Evolutionary conservation across 2,888 invertebrate species (phyloP), one percentile per base, ranked within the genome.

Genomic region (Drosophila helvetica): DNA sequence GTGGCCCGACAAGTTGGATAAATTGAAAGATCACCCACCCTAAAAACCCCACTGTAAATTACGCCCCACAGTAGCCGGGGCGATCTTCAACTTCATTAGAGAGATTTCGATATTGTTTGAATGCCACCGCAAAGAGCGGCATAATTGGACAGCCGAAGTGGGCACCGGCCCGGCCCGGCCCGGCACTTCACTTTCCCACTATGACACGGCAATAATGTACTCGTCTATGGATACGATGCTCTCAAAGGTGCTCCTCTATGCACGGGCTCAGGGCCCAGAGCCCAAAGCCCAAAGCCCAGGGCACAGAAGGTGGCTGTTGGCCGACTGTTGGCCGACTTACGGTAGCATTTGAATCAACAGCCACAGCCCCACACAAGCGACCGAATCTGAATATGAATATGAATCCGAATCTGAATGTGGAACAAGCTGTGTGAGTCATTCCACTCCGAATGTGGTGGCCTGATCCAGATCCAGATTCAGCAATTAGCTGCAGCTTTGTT

Each of bases 61-160:
- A 90, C 76, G 85, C 88, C 79, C 25, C 89, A 86, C 90, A 90
- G 90, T 90, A 90, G 90, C 90, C 66, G 77, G 43, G 83, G 72
- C 81, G 86, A 90, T 90, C 90, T 89, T 90, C 90, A 90, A 88
- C 90, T 90, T 90, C 90, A 90, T 90, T 89, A 81, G 81, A 90
- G 89, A 80, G 78, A 83, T 86, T 89, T 85, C 80, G 84, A 89
- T 82, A 86, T 88, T 84, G 83, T 88, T 90, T 88, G 89, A 86
- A 89, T 86, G 86, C 88, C 85, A 85, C 84, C 75, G 85, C 77
- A 76, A 61, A 63, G 67, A 64, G 71, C 63, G 74, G 72, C 66
- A 83, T 86, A 83, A 83, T 83, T 88, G 88, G 82, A 63, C 75
- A 52, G 57, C 59, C 55, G 18, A 52, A 46, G 25, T 43, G 56